A percentile compares a stretch with the other conserved stretches of the same genome.
Evolutionary conservation across 2,888 invertebrate genomes (phyloP).

Genomic region (Luperina nickerlii): DNA sequence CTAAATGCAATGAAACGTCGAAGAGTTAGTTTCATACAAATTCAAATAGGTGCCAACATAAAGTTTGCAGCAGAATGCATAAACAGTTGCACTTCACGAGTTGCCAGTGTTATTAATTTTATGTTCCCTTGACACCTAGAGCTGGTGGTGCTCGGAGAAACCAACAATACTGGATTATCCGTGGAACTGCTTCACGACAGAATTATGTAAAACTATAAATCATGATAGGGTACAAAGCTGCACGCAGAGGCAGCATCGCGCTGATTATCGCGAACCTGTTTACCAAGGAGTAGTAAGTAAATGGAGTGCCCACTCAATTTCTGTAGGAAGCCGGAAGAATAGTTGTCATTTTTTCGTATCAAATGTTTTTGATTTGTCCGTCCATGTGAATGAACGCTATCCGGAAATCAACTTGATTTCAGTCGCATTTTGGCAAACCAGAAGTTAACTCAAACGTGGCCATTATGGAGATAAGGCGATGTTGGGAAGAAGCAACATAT

Average conservation of each 20-base stretch:
- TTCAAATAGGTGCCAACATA: conserved; percentile 34
- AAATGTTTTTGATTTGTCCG: neutral
- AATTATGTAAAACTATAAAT: conserved; percentile 66
- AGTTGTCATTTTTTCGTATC: neutral
- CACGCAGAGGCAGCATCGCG: conserved; percentile 68
- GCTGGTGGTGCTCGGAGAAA: conserved; percentile 36
- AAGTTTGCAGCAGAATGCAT: conserved; percentile 33
- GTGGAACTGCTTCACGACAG: conserved; percentile 48
- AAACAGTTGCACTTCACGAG: conserved; percentile 28
- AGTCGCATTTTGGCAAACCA: neutral
- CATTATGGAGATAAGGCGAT: neutral
- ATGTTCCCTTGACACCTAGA: conserved; percentile 47
- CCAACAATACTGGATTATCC: conserved; percentile 61
- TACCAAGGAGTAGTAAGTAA: conserved; percentile 34
- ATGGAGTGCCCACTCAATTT: conserved; percentile 17
- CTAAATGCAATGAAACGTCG: conserved; percentile 10
- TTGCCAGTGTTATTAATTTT: conserved; percentile 49
- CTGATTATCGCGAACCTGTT: conserved; percentile 81
- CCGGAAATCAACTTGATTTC: neutral
- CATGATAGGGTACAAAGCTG: conserved; percentile 63
- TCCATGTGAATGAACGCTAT: neutral
- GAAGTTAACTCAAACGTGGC: neutral
- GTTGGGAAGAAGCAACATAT: neutral
- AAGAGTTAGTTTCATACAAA: conserved; percentile 34
- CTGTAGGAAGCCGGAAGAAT: neutral